Evolutionary conservation across 30 jellyfish, hydroid and myxozoan species (phyloP), one percentile per base, ranked within the genome.

Genomic region (Turritopsis dohrnii): DNA sequence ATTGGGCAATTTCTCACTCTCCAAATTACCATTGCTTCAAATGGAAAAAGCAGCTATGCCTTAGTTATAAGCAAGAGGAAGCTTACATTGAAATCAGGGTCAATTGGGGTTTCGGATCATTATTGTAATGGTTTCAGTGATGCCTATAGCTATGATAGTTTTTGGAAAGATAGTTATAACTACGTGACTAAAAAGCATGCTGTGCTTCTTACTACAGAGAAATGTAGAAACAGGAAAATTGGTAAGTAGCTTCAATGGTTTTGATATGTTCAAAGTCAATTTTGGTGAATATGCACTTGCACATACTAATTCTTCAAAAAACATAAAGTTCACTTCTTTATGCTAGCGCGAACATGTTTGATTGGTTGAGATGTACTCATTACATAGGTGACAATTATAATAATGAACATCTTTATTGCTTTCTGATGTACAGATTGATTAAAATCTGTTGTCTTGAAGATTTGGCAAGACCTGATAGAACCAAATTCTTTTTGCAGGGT

Each of bases 141-240:
- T n/a, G 9, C 0, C 30, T 0, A 0, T 7, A 0, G 7, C 9
- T 0, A 23, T 69, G 30, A 23, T n/a, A n/a, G 31, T 1, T n/a
- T 23, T 9, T 69, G 77, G 77, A 69, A 1, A 69, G 1, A 19
- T 7, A 27, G 30, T 19, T 27, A 69, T n/a, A 19, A 23, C 19
- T 27, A n/a, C 9, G 19, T 27, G 30, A 69, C 17, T 9, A 1
- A 1, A 69, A 27, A 69, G 30, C 30, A 69, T 7, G 77, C 30
- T 69, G 16, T 69, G 19, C 77, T 69, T 1, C 77, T 69, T 23
- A 69, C 77, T 0, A n/a, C 77, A 69, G 77, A 69, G 30, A 69
- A 69, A 69, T 69, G 77, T 21, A 69, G 76, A 17, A 66, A n/a
- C 30, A 41, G 5, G 60, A 5, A 41, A 41, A 41, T 41, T 3